Base-by-base conservation (phyloP, 2,888 invertebrate genomes). In the Uropetala carovei region DNA sequence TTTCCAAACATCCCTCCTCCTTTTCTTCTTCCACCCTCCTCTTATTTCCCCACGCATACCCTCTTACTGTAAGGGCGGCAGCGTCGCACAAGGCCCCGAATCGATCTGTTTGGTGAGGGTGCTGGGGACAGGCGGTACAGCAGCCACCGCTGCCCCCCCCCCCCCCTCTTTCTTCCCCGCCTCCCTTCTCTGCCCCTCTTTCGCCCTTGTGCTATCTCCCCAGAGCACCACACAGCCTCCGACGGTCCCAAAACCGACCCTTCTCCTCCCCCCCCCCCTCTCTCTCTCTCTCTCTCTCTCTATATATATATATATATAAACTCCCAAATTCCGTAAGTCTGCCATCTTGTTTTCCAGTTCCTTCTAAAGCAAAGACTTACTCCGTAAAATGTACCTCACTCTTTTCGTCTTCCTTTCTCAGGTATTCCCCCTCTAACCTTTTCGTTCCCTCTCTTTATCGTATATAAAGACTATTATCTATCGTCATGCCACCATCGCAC, bases 101-200 rank as follows among this genome's bases (percentile, higher is more conserved):
- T 89, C 89, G 89, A 89, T 89, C 89, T 89, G 89, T 89, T 89
- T 89, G 89, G 89, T 89, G n/a, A 89, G 89, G 89, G 89, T 89
- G 89, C 89, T 56, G 89, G 89, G 89, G 89, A 89, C 89, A 89
- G 89, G 86, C 60, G 86, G 60, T 64, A 86, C 57, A 60, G 86
- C 86, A 60, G 86, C 86, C 59, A 86, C 86, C 60, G 86, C 86
- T 86, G 86, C 30, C 89, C 89, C n/a, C 86, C 30, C 2, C 43
- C 16, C 22, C n/a, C 59, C 58, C 27, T n/a, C n/a, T n/a, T n/a
- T n/a, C n/a, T n/a, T n/a, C n/a, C 82, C 82, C n/a, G 0, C 4
- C 27, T 8, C 82, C 82, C 43, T 18, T 30, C 30, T 82, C 82
- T 56, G 30, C 18, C 56, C 82, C 83, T 57, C 83, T 1, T 30